A percentile compares a stretch with the other conserved stretches of the same genome.
Conservation (phyloP, 2,888 invertebrate genomes). For the Hirtodrosophila confusa region DNA sequence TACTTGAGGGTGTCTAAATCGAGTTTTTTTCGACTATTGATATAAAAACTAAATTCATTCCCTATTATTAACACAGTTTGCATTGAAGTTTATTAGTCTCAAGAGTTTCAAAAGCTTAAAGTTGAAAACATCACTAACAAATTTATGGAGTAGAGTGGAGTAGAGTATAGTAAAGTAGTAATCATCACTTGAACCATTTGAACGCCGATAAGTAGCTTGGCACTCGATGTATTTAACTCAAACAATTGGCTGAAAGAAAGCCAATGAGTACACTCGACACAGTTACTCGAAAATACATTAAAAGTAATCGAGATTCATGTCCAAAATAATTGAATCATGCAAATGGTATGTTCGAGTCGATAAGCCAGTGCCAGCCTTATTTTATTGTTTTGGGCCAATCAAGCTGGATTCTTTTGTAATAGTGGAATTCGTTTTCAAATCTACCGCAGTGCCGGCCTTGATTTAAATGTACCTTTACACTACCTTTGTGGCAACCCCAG, state of each 20-base stretch:
- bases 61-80: no score
- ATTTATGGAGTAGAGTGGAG: no score
- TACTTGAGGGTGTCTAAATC: no score
- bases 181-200: no score
- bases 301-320: constrained; percentile 14
- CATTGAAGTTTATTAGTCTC: no score
- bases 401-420: constrained; percentile 30
- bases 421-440: constrained; percentile 33
- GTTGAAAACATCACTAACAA: no score
- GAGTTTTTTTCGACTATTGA: no score
- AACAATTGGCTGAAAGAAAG: constrained; percentile 4
- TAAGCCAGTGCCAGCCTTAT: constrained; percentile 2
- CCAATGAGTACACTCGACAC: not conserved
- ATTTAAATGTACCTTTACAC: constrained; percentile 16
- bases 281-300: not conserved
- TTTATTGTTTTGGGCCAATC: constrained; percentile 25
- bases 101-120: no score
- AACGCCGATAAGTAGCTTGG: no score
- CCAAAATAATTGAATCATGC: constrained; percentile 19
- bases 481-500: constrained; percentile 19
- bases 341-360: constrained; percentile 12
- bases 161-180: no score
- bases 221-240: no score
- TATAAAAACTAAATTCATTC: no score
- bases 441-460: constrained; percentile 34